Evolutionary conservation across 2,888 invertebrate genomes (phyloP).

Genomic region (Smittia aterrima): DNA sequence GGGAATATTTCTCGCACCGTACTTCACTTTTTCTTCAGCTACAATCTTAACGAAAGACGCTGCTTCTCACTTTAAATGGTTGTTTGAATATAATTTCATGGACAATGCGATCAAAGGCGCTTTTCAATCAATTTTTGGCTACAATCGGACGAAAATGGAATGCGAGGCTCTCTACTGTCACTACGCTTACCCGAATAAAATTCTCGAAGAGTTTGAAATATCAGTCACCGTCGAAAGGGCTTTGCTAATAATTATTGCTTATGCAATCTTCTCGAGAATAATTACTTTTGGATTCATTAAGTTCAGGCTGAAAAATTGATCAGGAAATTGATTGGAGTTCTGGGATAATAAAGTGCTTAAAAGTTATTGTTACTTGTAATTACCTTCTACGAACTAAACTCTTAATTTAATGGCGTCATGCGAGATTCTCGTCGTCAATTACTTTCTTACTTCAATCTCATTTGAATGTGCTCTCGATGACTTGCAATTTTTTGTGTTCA

Average conservation of each 20-base stretch:
- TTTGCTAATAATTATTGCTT: constrained; percentile 60
- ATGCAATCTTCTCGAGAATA: constrained; percentile 60
- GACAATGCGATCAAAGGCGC: constrained; percentile 79
- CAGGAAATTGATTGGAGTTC: too few relatives aligned
- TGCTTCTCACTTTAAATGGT: constrained; percentile 73
- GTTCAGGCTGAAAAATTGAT: constrained; percentile 54
- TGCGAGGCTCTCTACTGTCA: constrained; percentile 67
- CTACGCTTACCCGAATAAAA: constrained; percentile 62
- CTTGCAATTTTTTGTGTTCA: too few relatives aligned
- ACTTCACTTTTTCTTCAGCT: constrained; percentile 88
- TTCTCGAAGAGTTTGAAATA: constrained; percentile 68
- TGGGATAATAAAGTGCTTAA: constrained; percentile 9
- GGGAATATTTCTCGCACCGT: constrained; percentile 81
- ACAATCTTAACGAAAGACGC: constrained; percentile 82
- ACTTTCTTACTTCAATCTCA: too few relatives aligned
- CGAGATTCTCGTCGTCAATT: too few relatives aligned
- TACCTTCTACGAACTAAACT: too few relatives aligned
- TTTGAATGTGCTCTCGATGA: too few relatives aligned
- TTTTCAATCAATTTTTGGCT: constrained; percentile 72
- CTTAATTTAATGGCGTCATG: too few relatives aligned
- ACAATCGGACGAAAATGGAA: constrained; percentile 65
- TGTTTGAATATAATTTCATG: constrained; percentile 64
- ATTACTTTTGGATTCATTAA: constrained; percentile 62
- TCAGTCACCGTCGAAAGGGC: constrained; percentile 62
- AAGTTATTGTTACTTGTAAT: too few relatives aligned